Evolutionary conservation across 2,113 vertebrate genomes (phyloP), one percentile per base, ranked within the genome.

Genomic region (Zosterops lateralis): DNA sequence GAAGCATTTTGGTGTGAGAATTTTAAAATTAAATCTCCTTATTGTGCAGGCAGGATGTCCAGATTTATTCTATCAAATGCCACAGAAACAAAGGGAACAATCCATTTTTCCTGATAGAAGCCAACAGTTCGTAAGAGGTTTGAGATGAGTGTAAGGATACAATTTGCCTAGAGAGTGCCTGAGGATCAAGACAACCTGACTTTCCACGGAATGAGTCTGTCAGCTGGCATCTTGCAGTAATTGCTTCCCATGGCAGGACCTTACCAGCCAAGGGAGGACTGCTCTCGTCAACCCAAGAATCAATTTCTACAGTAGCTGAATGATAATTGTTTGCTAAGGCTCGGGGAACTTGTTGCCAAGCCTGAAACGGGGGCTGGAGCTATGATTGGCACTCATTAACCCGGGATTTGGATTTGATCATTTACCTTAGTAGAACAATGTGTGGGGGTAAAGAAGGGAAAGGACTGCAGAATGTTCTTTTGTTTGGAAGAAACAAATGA

Each of bases 171-270:
- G 98, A 99, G 99, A 99, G 98, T 98, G 98, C 99, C 98, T 92
- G 98, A 98, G 98, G 99, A 98, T 97, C 98, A 98, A 98, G 98
- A 98, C 98, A 98, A 98, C 98, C 98, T 97, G 97, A 96, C 98
- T 98, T 98, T 98, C 98, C 97, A 98, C 97, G 96, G 98, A 98
- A 98, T 97, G 97, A 98, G 98, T 98, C 98, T 99, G 98, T 99
- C 99, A 99, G 98, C 98, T 99, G 99, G 98, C 98, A 98, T 98
- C 98, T 97, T 98, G 98, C 98, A 83, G 98, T 99, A 99, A 99
- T 99, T 99, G 98, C 98, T 98, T 99, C 99, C 99, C 99, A 99
- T 99, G 99, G 98, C 98, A 99, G 98, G 98, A 98, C 98, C 98
- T 98, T 97, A 97, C 98, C 98, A 98, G 98, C 98, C 97, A 56